Base-by-base conservation (phyloP, 2,797 vertebrate species). In the Lepus oiostolus region DNA sequence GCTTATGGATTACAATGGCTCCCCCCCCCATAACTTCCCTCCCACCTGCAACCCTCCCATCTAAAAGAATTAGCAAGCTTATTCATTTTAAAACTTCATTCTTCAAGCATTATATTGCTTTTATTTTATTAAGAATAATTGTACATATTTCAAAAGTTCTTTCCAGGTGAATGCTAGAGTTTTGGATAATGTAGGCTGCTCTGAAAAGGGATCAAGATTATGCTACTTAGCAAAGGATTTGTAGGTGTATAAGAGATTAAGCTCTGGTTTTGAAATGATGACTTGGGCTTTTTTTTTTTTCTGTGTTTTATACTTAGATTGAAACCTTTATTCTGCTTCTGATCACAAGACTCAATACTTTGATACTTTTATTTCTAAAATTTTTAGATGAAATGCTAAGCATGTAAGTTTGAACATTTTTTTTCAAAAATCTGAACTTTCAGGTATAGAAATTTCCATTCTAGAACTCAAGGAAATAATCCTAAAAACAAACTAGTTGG, bases 51-150 rank as follows among this genome's bases (percentile, higher is more conserved):
- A 42, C 38, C 38, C 38, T 42, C 38, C 38, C 6, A 42, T 47
- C 16, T 50, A 74, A 72, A 62, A 19, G 30, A 85, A 28, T 79
- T 47, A 92, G 14, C 5, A 6, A 82, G 24, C 38, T 81, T 62
- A 68, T 71, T 88, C 12, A 82, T 6, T 92, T 80, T 42, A 17
- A 77, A 65, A 67, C 8, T 76, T 65, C 17, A 81, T 76, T 80
- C n/a, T 63, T 67, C 21, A 82, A 32, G 5, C 3, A 85, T 30
- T 22, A 63, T 35, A 47, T 87, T 35, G 5, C 7, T 75, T 77
- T 91, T 67, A 28, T 16, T 87, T 58, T 72, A 52, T 94, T 82
- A 95, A 58, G 54, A 58, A 58, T 17, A 58, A 58, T 58, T 58
- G 54, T 58, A 16, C 14, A 21, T 21, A 58, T 67, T 71, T 30